phyloP scores from a whole-genome alignment of 2,888 invertebrate genomes.

The Achlya flavicornis region DNA sequence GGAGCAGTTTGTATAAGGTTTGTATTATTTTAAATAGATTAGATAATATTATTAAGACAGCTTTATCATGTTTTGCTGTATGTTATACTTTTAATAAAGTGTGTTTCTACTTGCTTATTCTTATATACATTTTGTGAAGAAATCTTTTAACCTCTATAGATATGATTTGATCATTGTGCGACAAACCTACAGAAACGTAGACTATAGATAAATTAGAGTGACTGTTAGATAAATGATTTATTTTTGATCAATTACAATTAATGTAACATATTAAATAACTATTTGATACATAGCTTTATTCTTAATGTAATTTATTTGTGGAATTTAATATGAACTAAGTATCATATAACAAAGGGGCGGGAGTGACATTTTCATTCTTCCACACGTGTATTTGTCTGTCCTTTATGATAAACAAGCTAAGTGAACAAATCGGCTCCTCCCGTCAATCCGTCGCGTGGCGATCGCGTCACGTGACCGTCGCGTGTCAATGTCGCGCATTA shows the following conservation, averaged over 20 bases:
- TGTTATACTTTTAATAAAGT: no score
- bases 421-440: constrained; percentile 74
- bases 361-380: constrained; percentile 58
- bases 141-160: no score
- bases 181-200: no score
- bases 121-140: no score
- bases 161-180: no score
- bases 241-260: no score
- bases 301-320: constrained; percentile 22
- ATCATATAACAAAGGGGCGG: constrained; percentile 50
- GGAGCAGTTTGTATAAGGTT: constrained; percentile 25
- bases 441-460: constrained; percentile 73
- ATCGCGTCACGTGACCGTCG: constrained; percentile 61
- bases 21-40: constrained; percentile 16
- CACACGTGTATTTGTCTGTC: constrained; percentile 58
- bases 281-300: not conserved
- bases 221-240: no score
- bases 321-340: constrained; percentile 41
- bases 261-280: no score
- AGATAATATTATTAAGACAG: constrained; percentile 11
- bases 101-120: no score
- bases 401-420: constrained; percentile 71
- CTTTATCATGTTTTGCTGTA: not conserved
- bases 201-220: no score
- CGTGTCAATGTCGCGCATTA: constrained; percentile 72